Percentiles rank a stretch among this genome's conserved stretches.
These are phyloP conservation scores for Plestiodon gilberti DNA, from an alignment of 2,113 vertebrate species.

Conservation along the genomic window DNA sequence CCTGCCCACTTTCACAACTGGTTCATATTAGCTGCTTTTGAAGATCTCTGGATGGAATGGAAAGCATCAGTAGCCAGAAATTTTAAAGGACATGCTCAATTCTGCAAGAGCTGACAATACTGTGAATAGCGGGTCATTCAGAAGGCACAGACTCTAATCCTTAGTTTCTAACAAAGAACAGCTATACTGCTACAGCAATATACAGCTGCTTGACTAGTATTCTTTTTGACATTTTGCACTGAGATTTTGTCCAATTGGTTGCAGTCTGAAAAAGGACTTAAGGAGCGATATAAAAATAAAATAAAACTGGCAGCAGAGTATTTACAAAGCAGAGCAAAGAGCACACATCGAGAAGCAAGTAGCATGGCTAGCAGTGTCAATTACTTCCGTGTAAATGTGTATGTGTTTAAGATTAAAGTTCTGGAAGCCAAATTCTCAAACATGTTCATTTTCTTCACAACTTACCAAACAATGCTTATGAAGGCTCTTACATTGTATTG, in stretches of 20 bases:
- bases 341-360: neutral
- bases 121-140: neutral
- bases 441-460: neutral
- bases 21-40: neutral
- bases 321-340: neutral
- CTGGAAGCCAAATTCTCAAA: neutral
- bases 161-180: neutral
- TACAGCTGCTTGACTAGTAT: neutral
- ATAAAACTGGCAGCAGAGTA: neutral
- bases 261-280: neutral
- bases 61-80: neutral
- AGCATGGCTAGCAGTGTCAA: neutral
- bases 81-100: neutral
- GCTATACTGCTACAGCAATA: neutral
- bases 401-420: neutral
- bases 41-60: neutral
- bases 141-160: neutral
- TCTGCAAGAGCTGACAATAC: neutral
- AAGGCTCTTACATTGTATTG: no score
- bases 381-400: neutral
- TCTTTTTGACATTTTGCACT: neutral
- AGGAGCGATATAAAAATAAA: neutral
- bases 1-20: neutral
- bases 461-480: neutral
- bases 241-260: neutral